These are phyloP conservation scores for Fragum fragum DNA, from an alignment of 2,888 invertebrate genomes.

Conservation along the genomic window DNA sequence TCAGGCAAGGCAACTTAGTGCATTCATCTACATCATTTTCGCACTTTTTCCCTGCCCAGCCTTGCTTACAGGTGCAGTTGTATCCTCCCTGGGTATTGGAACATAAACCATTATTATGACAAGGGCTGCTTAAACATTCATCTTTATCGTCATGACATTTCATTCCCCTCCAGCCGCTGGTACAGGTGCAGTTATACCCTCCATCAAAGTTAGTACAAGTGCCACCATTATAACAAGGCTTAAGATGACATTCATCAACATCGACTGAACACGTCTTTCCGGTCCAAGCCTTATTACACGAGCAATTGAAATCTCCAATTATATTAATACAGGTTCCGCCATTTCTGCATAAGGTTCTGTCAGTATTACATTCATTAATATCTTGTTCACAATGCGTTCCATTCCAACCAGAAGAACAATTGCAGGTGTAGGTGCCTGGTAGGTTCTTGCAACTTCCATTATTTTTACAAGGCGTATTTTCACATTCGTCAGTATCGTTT, in stretches of 20 bases:
- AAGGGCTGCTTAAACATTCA: not conserved
- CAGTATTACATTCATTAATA: slow-evolving; percentile 16
- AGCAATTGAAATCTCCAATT: not conserved
- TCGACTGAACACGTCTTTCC: slow-evolving; percentile 8
- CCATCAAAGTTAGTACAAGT: not conserved
- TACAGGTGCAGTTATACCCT: not conserved
- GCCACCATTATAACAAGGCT: not conserved
- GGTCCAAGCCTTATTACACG: not conserved
- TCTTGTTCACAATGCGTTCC: slow-evolving; percentile 1
- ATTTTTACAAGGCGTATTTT: not conserved
- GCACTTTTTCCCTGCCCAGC: not conserved
- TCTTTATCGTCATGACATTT: not conserved
- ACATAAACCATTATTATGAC: not conserved
- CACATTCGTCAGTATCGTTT: slow-evolving; percentile 8
- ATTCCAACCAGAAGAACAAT: slow-evolving; percentile 16
- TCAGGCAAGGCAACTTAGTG: not conserved
- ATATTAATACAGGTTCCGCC: slow-evolving; percentile 89
- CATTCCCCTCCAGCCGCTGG: not conserved
- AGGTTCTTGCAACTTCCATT: slow-evolving; percentile 8
- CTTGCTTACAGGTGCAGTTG: not conserved
- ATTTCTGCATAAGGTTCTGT: slow-evolving; percentile 89
- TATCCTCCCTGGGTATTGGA: not conserved
- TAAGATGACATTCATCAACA: not conserved
- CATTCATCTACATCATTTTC: slow-evolving; percentile 1
- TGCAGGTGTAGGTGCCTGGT: slow-evolving; percentile 4